Base-by-base conservation (phyloP, 2,113 vertebrate species). In the Pongo abelii region DNA sequence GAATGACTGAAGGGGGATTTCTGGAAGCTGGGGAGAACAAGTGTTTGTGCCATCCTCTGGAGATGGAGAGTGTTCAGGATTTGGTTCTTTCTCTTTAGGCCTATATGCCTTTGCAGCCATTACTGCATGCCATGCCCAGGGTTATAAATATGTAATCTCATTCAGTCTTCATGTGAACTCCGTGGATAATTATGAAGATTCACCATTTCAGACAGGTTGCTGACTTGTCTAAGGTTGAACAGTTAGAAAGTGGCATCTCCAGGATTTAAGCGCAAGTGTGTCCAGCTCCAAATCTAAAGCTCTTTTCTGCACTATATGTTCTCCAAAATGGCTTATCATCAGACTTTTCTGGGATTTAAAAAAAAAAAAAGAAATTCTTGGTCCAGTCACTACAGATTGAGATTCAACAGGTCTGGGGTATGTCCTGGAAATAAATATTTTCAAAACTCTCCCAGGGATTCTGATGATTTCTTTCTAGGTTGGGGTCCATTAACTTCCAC, bases 291-390 rank as follows among this genome's bases (percentile, higher is more conserved):
- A 67, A 81, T 20, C 16, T 46, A 14, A 40, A n/a, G 10, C 7
- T 67, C 57, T 52, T 61, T 74, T 3, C 30, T 43, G 40, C 8
- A 61, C 40, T 59, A 46, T 38, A 48, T 91, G 5, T 22, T 69
- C 30, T 43, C 59, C 72, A 13, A 81, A 20, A 67, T 83, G 18
- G 8, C 69, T 89, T 89, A 74, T 38, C 10, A 32, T 83, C 25
- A 94, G 88, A 69, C 74, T 83, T n/a, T 92, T 52, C 23, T n/a
- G 17, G 14, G 43, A 84, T 80, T 78, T 35, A 69, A 69, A 69
- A 69, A 61, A 17, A 69, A 25, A 8, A 57, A 16, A 74, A 83
- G 64, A 93, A 84, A 72, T 14, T 48, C 7, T 32, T 46, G n/a
- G n/a, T 25, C 22, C 46, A 35, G 72, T 86, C 55, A 70, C 12